A percentile compares a stretch with the other conserved stretches of the same genome.
These are phyloP conservation scores for Tigriopus californicus DNA, from an alignment of 2,888 invertebrate species.

Conservation along the genomic window DNA sequence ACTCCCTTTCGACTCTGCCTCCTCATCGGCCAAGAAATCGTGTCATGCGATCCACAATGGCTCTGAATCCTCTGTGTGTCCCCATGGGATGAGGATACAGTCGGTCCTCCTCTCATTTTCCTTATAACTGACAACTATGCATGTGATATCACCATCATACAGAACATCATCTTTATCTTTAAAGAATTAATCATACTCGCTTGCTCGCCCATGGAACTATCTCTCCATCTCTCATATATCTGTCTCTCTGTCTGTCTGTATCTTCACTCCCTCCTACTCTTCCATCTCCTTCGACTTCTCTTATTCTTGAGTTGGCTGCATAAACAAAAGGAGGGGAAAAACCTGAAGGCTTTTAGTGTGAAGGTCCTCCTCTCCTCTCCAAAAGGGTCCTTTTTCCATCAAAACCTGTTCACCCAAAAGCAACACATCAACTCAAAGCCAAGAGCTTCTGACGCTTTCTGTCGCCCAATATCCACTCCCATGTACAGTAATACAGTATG, in stretches of 20 bases:
- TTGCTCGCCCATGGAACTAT: neutral
- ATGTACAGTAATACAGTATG: no score
- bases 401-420: no score
- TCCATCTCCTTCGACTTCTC: slow-evolving; percentile 15
- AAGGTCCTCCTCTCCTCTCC: no score
- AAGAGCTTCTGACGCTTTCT: no score
- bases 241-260: neutral
- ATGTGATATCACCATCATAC: no score
- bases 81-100: neutral
- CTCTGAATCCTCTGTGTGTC: neutral
- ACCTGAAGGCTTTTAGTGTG: no score
- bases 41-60: slow-evolving; percentile 17
- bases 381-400: no score
- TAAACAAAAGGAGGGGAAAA: no score
- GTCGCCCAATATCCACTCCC: no score
- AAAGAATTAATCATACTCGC: neutral
- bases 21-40: slow-evolving; percentile 18
- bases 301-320: no score
- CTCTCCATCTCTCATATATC: neutral
- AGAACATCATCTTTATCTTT: neutral
- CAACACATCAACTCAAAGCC: no score
- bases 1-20: no score
- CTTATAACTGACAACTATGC: neutral
- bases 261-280: neutral
- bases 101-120: neutral